Conservation (phyloP, 1,140 invertebrate genomes). For the Leucophenga varia region DNA sequence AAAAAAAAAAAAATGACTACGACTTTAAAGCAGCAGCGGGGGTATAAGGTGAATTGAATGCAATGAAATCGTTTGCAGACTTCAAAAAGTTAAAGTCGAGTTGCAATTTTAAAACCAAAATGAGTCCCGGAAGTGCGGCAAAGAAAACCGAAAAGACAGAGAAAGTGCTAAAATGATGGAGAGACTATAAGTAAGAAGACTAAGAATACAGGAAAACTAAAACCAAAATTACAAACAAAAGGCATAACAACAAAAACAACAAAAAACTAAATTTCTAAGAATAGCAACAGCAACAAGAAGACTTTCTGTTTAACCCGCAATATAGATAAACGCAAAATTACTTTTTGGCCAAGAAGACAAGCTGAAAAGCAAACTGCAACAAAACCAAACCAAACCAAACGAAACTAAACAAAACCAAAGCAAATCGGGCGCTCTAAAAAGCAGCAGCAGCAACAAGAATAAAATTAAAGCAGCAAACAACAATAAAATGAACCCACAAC, state of each 20-base stretch:
- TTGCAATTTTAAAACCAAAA: conserved; percentile 33
- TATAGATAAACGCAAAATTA: conserved; percentile 51
- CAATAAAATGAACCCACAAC: too few species aligned
- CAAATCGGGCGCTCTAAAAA: too few species aligned
- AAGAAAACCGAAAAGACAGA: conserved; percentile 24
- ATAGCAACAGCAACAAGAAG: conserved; percentile 6
- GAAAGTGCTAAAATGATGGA: not conserved
- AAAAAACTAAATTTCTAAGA: not conserved
- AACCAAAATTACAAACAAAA: conserved; percentile 32
- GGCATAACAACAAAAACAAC: conserved; percentile 10
- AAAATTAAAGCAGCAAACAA: too few species aligned
- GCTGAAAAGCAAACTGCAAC: too few species aligned
- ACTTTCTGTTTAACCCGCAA: conserved; percentile 42
- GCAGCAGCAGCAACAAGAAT: too few species aligned
- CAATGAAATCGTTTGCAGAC: too few species aligned
- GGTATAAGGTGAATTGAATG: too few species aligned
- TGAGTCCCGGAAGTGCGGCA: conserved; percentile 41
- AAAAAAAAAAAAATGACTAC: too few species aligned
- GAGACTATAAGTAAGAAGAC: not conserved
- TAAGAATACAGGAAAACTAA: conserved; percentile 12
- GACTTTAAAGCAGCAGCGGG: too few species aligned
- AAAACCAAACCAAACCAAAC: conserved; percentile 30
- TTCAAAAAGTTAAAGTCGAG: too few species aligned
- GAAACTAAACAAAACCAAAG: conserved; percentile 43
- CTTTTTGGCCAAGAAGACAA: conserved; percentile 52